phyloP scores from a whole-genome alignment of 92 coral and sea anemone genomes.

The Montipora capitata region DNA sequence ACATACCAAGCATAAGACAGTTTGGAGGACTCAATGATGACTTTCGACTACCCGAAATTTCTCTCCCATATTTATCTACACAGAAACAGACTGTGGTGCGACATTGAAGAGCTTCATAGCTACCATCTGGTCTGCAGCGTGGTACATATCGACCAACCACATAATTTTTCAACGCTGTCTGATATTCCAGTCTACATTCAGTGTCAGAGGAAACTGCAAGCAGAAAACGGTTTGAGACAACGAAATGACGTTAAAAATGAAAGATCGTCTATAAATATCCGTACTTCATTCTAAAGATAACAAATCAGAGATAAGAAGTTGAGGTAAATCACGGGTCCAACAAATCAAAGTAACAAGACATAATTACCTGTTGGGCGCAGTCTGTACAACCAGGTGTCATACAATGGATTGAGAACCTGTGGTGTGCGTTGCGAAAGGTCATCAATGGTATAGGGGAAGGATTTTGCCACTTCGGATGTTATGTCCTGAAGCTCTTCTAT shows the following conservation, averaged over 20 bases:
- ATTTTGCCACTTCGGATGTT: slow-evolving; percentile 56
- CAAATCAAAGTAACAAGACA: neutral
- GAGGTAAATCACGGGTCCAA: too few species aligned
- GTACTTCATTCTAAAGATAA: too few species aligned
- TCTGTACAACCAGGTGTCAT: slow-evolving; percentile 50
- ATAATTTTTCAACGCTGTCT: slow-evolving; percentile 75
- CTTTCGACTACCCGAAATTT: slow-evolving; percentile 80
- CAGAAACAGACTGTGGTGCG: slow-evolving; percentile 90
- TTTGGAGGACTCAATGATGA: slow-evolving; percentile 81
- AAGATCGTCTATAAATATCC: too few species aligned
- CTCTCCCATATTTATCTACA: slow-evolving; percentile 84
- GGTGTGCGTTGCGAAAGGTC: slow-evolving; percentile 51
- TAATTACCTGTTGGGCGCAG: slow-evolving; percentile 69
- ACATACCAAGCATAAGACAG: slow-evolving; percentile 73
- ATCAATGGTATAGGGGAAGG: slow-evolving; percentile 45
- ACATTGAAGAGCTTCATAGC: slow-evolving; percentile 87
- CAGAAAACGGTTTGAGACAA: neutral
- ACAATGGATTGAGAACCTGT: slow-evolving; percentile 51
- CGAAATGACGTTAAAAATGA: neutral
- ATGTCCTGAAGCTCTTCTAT: slow-evolving; percentile 61
- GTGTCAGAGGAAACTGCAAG: slow-evolving; percentile 66
- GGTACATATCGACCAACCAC: slow-evolving; percentile 88
- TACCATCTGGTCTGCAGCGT: slow-evolving; percentile 85
- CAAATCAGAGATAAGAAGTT: neutral
- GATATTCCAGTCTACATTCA: slow-evolving; percentile 80